Base-by-base conservation (phyloP, 2,888 invertebrate genomes). In the Anodontia alba region DNA sequence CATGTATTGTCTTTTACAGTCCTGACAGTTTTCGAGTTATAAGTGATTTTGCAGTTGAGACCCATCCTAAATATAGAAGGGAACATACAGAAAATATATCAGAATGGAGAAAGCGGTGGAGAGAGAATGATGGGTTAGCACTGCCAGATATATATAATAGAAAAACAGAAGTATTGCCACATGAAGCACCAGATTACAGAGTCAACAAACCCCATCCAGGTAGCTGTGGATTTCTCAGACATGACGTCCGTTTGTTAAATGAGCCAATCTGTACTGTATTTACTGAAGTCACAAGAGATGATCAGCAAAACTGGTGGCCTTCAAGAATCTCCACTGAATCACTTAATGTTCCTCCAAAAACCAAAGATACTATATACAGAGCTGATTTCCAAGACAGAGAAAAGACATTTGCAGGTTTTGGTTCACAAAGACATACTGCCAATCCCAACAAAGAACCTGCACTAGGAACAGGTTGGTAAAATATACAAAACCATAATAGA, bases 21-120 rank as follows among this genome's bases (percentile, higher is more conserved):
- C 93, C 94, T 26, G 93, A 93, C 82, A 90, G 91, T 36, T 94
- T 92, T 81, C 87, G 94, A 46, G 92, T 94, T 1, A 91, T 93
- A 26, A 92, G 93, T 77, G 73, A 86, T 33, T 88, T 92, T 83
- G 94, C 93, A 20, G 91, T 92, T 73, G 84, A 85, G 33, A 57
- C 80, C 15, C 89, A 90, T 73, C 81, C 85, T 29, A 90, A 87
- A 67, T 88, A 81, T 76, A 68, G 81, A n/a, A 81, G 77, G 33
- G 80, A 81, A 66, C 83, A 86, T 70, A 73, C 76, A 31, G 87
- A 89, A 76, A 75, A 86, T 29, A 86, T 88, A 72, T 88, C 89
- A 75, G 89, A 87, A 43, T 82, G 84, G 78, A 72, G 86, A 43
- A 80, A 73, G 38, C 71, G 78, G 20, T 88, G 85, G 80, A 76